Evolutionary conservation across 2,888 invertebrate species (phyloP).

Genomic region (Allophyes oxyacanthae): DNA sequence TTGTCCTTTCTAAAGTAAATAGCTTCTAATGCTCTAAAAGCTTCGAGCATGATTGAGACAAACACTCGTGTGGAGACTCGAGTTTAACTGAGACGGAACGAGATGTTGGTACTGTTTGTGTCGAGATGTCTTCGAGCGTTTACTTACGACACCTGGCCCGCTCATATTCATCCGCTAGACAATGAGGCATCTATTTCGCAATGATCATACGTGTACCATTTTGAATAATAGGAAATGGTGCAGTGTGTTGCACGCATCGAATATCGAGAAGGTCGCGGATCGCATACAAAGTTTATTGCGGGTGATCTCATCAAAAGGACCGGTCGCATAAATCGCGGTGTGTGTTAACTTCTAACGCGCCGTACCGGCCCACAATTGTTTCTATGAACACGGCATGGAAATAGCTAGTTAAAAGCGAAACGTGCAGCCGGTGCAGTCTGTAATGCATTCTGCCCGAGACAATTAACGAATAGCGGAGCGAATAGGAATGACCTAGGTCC

Average conservation of each 20-base stretch:
- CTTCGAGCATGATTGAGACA: conserved; percentile 54
- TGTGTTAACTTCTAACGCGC: conserved; percentile 88
- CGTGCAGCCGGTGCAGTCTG: conserved; percentile 61
- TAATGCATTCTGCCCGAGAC: conserved; percentile 61
- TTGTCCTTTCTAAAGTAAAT: conserved; percentile 35
- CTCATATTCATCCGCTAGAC: conserved; percentile 73
- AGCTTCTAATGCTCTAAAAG: conserved; percentile 19
- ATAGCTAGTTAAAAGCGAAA: conserved; percentile 78
- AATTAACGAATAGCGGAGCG: conserved; percentile 61
- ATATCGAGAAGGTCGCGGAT: conserved; percentile 83
- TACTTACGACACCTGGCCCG: conserved; percentile 66
- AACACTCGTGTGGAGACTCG: conserved; percentile 34
- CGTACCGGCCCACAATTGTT: conserved; percentile 88
- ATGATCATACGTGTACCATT: conserved; percentile 74
- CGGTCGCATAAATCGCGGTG: conserved; percentile 87
- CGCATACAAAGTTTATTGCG: conserved; percentile 85
- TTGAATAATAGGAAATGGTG: conserved; percentile 87
- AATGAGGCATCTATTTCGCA: conserved; percentile 84
- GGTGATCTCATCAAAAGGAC: conserved; percentile 89
- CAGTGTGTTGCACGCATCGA: conserved; percentile 82
- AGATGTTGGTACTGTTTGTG: conserved; percentile 31
- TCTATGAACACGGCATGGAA: conserved; percentile 89
- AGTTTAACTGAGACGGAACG: conserved; percentile 31
- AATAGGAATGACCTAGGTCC: conserved; percentile 51
- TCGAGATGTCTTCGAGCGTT: conserved; percentile 53